Conservation (phyloP, 2,797 vertebrate species). For the Bradypodion ventrale region DNA sequence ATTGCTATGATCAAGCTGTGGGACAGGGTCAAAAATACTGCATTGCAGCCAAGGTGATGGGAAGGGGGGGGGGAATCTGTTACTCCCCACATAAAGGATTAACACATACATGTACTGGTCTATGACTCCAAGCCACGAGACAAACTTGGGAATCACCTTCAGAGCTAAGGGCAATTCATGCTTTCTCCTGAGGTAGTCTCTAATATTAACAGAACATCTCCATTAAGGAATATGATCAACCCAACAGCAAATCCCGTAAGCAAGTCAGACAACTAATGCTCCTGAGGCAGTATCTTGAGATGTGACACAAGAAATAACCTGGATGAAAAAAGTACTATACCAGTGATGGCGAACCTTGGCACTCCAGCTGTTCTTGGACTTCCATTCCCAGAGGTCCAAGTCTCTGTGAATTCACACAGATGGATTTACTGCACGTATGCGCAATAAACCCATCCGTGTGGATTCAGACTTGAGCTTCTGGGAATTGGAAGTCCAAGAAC, state of each 20-base stretch:
- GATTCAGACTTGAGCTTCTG: no score
- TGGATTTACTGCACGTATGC: no score
- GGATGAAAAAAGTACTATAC: not conserved
- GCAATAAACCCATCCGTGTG: no score
- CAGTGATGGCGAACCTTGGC: no score
- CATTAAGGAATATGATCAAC: not conserved
- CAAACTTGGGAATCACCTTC: not conserved
- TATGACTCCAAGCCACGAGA: not conserved
- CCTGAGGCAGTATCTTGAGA: not conserved
- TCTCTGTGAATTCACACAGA: no score
- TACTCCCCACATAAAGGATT: not conserved
- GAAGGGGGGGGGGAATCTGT: not conserved
- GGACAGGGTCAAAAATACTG: not conserved
- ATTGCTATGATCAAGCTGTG: not conserved
- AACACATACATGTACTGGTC: not conserved
- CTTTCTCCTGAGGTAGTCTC: constrained; percentile 22
- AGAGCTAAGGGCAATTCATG: not conserved
- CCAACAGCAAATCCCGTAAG: not conserved
- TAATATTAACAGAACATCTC: not conserved
- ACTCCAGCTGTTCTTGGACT: no score
- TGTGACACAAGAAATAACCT: not conserved
- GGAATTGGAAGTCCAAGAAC: no score
- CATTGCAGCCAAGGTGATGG: not conserved
- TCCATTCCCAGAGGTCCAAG: no score
- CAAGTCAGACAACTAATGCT: not conserved